Conservation (phyloP, 2,888 invertebrate species). For the Tachina lurida region DNA sequence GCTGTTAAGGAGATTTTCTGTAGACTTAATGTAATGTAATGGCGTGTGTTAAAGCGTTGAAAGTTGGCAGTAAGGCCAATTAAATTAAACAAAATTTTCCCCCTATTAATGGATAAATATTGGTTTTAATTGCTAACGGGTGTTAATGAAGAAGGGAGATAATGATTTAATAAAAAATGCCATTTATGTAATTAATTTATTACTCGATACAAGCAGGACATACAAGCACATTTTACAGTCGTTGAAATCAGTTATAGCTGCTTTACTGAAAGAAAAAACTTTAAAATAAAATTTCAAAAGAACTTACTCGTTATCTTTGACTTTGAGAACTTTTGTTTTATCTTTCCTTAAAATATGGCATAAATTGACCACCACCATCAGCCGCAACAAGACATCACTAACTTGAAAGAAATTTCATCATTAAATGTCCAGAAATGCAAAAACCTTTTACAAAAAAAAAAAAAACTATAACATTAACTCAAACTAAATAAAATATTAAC, state of each 20-base stretch:
- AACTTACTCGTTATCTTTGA: conserved; percentile 39
- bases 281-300: neutral
- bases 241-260: too few relatives aligned
- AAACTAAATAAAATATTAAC: conserved; percentile 56
- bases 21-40: conserved; percentile 3
- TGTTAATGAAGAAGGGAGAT: neutral
- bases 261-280: neutral
- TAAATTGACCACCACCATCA: conserved; percentile 68
- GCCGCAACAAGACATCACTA: conserved; percentile 18
- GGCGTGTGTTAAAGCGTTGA: conserved; percentile 6
- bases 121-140: conserved; percentile 26
- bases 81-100: too few relatives aligned
- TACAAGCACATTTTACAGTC: too few relatives aligned
- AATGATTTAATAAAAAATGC: conserved; percentile 7
- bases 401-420: neutral
- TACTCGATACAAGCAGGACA: too few relatives aligned
- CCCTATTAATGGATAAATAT: conserved; percentile 40
- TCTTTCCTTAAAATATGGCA: conserved; percentile 65
- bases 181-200: neutral
- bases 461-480: conserved; percentile 18
- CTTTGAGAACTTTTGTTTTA: conserved; percentile 20
- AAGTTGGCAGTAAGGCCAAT: conserved; percentile 66
- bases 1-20: neutral
- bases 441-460: neutral
- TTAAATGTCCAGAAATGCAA: conserved; percentile 19